Evolutionary conservation across 1,140 invertebrate species (phyloP).

Genomic region (Trichonephila clavata): DNA sequence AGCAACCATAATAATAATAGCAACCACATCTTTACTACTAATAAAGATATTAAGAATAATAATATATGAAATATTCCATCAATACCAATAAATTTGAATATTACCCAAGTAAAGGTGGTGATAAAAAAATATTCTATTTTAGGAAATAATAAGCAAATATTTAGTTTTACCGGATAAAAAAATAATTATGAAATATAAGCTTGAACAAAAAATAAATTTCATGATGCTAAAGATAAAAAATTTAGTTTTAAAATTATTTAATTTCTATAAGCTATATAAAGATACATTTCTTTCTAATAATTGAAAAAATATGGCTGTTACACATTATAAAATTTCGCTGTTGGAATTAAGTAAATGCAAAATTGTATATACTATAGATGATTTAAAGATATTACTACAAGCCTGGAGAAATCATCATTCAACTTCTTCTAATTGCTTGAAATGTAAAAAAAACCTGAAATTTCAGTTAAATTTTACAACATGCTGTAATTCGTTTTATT

Average conservation of each 20-base stretch:
- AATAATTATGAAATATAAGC: too few relatives aligned
- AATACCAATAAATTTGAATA: background rate
- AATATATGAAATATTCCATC: background rate
- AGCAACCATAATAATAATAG: conserved; percentile 2
- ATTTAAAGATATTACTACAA: too few relatives aligned
- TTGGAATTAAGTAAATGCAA: too few relatives aligned
- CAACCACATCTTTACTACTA: conserved; percentile 34
- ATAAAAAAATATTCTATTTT: background rate
- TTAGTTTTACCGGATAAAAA: too few relatives aligned
- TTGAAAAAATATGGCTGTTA: too few relatives aligned
- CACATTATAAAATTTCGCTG: too few relatives aligned
- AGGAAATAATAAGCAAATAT: background rate
- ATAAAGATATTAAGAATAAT: background rate
- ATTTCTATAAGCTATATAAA: too few relatives aligned
- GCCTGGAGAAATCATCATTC: background rate
- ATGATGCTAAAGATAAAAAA: too few relatives aligned
- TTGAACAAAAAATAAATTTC: too few relatives aligned
- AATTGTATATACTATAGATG: too few relatives aligned
- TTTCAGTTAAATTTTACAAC: background rate
- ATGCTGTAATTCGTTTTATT: conserved; percentile 44
- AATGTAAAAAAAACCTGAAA: background rate
- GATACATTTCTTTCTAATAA: too few relatives aligned
- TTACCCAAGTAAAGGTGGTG: background rate
- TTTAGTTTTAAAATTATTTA: too few relatives aligned
- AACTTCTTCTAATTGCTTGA: background rate